phyloP scores from a whole-genome alignment of 2,113 vertebrate species.

The Carassius gibelio region DNA sequence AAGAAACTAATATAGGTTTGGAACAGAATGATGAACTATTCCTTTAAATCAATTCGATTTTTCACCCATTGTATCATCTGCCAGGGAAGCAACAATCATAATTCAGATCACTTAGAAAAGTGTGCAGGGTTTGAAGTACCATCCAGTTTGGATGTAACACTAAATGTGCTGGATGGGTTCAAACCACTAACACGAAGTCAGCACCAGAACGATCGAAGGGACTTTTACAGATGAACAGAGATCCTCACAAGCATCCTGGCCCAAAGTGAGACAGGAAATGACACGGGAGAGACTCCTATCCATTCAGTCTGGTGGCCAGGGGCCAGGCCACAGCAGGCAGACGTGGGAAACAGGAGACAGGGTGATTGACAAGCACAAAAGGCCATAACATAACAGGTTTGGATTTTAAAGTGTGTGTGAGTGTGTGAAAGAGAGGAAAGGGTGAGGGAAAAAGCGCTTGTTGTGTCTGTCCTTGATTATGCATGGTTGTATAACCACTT shows the following conservation, averaged over 20 bases:
- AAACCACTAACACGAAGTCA: background rate
- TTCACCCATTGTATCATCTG: background rate
- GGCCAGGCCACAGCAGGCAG: slow-evolving; percentile 36
- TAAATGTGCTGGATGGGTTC: background rate
- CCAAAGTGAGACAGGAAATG: slow-evolving; percentile 3
- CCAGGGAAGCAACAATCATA: background rate
- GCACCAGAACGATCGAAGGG: background rate
- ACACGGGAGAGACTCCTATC: background rate
- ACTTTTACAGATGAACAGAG: slow-evolving; percentile 14
- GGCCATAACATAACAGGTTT: slow-evolving; percentile 57
- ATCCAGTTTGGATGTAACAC: background rate
- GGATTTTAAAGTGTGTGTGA: slow-evolving; percentile 29
- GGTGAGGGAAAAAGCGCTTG: background rate
- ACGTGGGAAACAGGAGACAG: slow-evolving; percentile 51
- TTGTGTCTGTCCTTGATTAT: slow-evolving; percentile 42
- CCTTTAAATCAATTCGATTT: background rate
- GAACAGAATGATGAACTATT: too few relatives aligned
- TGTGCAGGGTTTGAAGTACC: background rate
- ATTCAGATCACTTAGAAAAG: background rate
- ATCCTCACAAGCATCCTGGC: slow-evolving; percentile 1
- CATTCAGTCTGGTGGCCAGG: slow-evolving; percentile 3
- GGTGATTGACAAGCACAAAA: slow-evolving; percentile 64
- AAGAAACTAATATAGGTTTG: too few relatives aligned
- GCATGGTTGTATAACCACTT: slow-evolving; percentile 21
- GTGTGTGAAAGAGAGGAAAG: slow-evolving; percentile 21